phyloP scores from a whole-genome alignment of 37 sponge, comb jelly and placozoan genomes.

The Eunapius fragilis region DNA sequence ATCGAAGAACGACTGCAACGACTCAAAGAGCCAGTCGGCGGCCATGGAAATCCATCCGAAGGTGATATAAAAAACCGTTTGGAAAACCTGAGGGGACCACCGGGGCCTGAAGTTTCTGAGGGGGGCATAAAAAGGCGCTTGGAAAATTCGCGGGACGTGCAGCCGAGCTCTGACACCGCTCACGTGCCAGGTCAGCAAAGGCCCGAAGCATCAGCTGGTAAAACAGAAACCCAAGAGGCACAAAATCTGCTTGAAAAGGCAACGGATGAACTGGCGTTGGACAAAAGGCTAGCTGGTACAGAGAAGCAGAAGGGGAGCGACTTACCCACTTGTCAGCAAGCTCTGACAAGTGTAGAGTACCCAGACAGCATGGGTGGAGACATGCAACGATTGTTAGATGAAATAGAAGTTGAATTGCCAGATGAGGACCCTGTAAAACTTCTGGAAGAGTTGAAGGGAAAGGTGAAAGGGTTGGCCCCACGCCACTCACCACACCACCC shows the following conservation, averaged over 20 bases:
- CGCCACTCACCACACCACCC: background rate
- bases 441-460: constrained; percentile 40
- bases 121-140: constrained; percentile 5
- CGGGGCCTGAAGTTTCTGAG: background rate
- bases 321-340: constrained; percentile 11
- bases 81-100: background rate
- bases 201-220: background rate
- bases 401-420: constrained; percentile 18
- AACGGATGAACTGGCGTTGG: constrained; percentile 58
- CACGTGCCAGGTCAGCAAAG: background rate
- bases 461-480: background rate
- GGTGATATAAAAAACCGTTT: constrained; percentile 11
- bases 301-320: constrained; percentile 25
- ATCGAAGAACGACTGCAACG: constrained; percentile 22
- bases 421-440: constrained; percentile 50
- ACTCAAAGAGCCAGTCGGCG: background rate
- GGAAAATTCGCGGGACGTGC: background rate
- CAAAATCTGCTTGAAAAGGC: constrained; percentile 60
- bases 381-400: constrained; percentile 19
- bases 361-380: background rate
- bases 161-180: background rate
- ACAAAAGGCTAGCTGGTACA: constrained; percentile 13
- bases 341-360: background rate
- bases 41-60: background rate
- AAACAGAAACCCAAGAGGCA: constrained; percentile 67